Evolutionary conservation across 2,797 vertebrate genomes (phyloP), one percentile per base, ranked within the genome.

Genomic region (Helarctos malayanus): DNA sequence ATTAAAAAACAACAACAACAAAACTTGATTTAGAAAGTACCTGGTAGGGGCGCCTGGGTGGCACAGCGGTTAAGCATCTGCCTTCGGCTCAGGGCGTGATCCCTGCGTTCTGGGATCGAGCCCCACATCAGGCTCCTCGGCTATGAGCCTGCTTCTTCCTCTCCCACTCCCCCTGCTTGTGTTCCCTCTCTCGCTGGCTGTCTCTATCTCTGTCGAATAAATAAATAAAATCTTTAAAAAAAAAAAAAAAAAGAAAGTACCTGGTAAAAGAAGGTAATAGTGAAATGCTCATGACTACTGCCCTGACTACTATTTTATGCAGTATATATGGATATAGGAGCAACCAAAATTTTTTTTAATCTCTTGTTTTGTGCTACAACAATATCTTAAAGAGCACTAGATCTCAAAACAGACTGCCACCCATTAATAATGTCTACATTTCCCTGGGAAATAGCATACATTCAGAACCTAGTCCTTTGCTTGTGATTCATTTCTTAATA

Each of bases 401-500:
- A n/a, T 57, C 16, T 78, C 38, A 82, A 96, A 95, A 78, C 23
- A 96, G 32, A 56, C 56, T 23, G 29, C 83, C 1, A 79, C 68
- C 71, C 87, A 79, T 27, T 88, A 92, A n/a, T 68, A 45, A 65
- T 14, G 5, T n/a, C 85, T 90, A 78, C 23, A 35, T 84, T 94
- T 96, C 38, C 94, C 52, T 7, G 4, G 32, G 87, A 29, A 91
- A 82, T 35, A 63, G 7, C 73, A 57, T 63, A 47, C 1, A 56
- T 61, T 92, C 69, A 92, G 71, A 89, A 93, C 88, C 65, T 79
- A 82, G 63, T 13, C 59, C 23, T 61, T 47, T 54, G 2, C 25
- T 86, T 85, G 19, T 95, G 54, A 91, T 73, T 97, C 89, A 38
- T 90, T 96, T 93, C 82, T 98, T 98, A 98, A 98, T 98, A 94